Conservation (phyloP, 2,888 invertebrate species). For the Eristalis pertinax region DNA sequence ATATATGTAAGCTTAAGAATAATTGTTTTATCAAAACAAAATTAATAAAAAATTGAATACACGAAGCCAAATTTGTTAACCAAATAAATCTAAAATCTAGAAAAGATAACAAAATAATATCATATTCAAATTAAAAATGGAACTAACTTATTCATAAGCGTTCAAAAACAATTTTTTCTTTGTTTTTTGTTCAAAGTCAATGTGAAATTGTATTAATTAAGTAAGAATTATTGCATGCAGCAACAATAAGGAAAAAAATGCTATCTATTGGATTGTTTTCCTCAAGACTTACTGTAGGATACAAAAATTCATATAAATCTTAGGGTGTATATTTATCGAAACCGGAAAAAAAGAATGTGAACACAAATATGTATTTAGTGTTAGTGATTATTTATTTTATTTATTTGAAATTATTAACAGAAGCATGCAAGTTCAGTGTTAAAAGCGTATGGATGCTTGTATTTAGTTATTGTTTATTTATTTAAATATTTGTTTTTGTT, state of each 20-base stretch:
- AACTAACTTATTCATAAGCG: not conserved
- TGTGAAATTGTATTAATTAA: not conserved
- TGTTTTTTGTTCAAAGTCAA: not conserved
- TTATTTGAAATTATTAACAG: constrained; percentile 31
- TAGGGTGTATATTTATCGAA: constrained; percentile 37
- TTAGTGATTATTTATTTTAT: constrained; percentile 14
- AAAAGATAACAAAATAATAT: not conserved
- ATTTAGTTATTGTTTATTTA: constrained; percentile 31
- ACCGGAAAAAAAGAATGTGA: constrained; percentile 16
- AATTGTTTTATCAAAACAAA: constrained; percentile 25
- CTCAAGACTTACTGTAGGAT: constrained; percentile 32
- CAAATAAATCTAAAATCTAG: constrained; percentile 34
- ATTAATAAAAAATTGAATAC: not conserved
- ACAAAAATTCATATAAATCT: constrained; percentile 26
- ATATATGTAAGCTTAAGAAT: constrained; percentile 42
- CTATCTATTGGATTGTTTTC: constrained; percentile 19
- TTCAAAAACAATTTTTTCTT: constrained; percentile 3
- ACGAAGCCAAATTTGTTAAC: constrained; percentile 66
- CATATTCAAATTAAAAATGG: not conserved
- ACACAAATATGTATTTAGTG: constrained; percentile 30
- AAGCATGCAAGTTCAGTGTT: constrained; percentile 21
- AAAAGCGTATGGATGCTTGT: constrained; percentile 21
- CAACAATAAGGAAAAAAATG: not conserved
- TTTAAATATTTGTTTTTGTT: not conserved
- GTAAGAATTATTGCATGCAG: not conserved